Evolutionary conservation across 2,113 vertebrate species (phyloP), one percentile per base, ranked within the genome.

Genomic region (Ifrita kowaldi): DNA sequence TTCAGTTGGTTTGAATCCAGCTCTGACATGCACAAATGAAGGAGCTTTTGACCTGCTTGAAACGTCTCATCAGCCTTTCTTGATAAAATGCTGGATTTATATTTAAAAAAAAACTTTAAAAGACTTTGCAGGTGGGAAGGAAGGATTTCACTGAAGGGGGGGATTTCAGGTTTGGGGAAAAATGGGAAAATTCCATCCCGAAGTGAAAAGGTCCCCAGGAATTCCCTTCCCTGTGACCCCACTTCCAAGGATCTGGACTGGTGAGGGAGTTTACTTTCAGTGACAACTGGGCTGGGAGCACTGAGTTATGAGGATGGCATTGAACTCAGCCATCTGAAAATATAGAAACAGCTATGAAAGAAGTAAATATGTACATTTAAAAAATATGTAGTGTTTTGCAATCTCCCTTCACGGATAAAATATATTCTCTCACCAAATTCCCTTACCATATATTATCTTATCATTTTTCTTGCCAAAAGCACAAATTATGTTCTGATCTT

Each of bases 321-420:
- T 56, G 37, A 60, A 15, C 49, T 79, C 28, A 12, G 44, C 22
- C 5, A 7, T 35, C 22, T 82, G 69, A 69, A 88, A 50, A 76
- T 3, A 6, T 0, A 15, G 7, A 21, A 28, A 20, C 5, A 23
- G 4, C 30, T 39, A 2, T 15, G 16, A 17, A 70, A n/a, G 3
- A 33, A 46, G 52, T 30, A 11, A 17, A n/a, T 33, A 3, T 1
- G 0, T 18, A 1, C 33, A 20, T 41, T 39, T 13, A 1, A 56
- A 57, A 44, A 27, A 30, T 4, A 24, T 0, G 0, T 13, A 2
- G 11, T 32, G 8, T 28, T 59, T 70, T 75, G 3, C 12, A 39
- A 0, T 64, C 7, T 60, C 7, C 18, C 3, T 55, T 69, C 22
- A n/a, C 12, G 13, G 6, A 4, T n/a, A 39, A 85, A 42, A 77